These are phyloP conservation scores for Protosalanx chinensis DNA, from an alignment of 2,797 vertebrate species.

Conservation along the genomic window DNA sequence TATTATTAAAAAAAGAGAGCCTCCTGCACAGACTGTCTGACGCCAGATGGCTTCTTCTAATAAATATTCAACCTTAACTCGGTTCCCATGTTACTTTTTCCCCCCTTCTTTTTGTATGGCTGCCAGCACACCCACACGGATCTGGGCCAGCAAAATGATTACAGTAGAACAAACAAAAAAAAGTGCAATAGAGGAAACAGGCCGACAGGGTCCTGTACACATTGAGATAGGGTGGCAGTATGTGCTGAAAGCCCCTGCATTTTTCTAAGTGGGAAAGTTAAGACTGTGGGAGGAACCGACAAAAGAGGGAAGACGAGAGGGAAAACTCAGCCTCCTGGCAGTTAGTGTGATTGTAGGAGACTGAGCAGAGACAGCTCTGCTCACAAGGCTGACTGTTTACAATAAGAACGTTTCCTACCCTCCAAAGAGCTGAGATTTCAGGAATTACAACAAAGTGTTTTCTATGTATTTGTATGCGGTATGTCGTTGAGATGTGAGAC, in stretches of 20 bases:
- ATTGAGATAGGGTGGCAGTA: constrained; percentile 81
- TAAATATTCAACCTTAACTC: constrained; percentile 99
- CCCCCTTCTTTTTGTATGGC: constrained; percentile 74
- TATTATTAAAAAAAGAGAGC: constrained; percentile 83
- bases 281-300: constrained; percentile 62
- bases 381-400: constrained; percentile 2
- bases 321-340: constrained; percentile 44
- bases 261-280: constrained; percentile 64
- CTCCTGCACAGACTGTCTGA: constrained; percentile 94
- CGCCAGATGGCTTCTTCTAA: constrained; percentile 99
- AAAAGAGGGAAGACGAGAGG: neutral
- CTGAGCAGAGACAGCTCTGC: constrained; percentile 36
- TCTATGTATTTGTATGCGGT: neutral
- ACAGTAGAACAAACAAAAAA: constrained; percentile 96
- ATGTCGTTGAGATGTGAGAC: neutral
- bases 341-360: constrained; percentile 60
- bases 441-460: no score
- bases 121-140: constrained; percentile 99
- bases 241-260: constrained; percentile 77
- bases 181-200: constrained; percentile 88
- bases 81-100: constrained; percentile 98
- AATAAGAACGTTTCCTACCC: neutral
- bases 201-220: constrained; percentile 91
- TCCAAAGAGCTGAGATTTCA: neutral
- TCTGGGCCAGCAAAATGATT: constrained; percentile 96